Evolutionary conservation across 2,888 invertebrate species (phyloP), one percentile per base, ranked within the genome.

Genomic region (Nasonovia ribisnigri): DNA sequence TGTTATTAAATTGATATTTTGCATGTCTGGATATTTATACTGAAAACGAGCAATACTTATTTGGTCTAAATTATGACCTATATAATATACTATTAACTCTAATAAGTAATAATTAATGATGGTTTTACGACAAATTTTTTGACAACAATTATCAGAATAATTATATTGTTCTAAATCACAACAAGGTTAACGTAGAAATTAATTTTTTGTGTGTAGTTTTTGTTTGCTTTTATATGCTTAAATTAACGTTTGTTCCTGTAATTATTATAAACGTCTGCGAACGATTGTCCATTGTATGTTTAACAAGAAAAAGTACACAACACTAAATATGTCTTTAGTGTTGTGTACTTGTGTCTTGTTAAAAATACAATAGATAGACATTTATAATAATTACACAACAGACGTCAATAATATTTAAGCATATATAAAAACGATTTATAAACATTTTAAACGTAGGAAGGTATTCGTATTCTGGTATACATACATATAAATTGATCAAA

Each of bases 331-430:
- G 36, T 77, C 36, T 36, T 36, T 36, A 42, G 3, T 77, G 77
- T 8, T 57, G 57, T 57, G 26, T 57, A 57, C 20, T 36, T 77
- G 36, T 77, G 20, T 77, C 36, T 77, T 77, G 36, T 77, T 77
- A 77, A 77, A 36, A 54, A 57, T 54, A 48, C 36, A 36, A 54
- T 77, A 54, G 54, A 20, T 54, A 77, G 36, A 77, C 67, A 67
- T 67, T 67, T 67, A 67, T 67, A 67, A 67, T 67, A n/a, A 67
- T 67, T 67, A 67, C 67, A 16, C 67, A 67, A 67, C n/a, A n/a
- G n/a, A n/a, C 67, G n/a, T 67, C n/a, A 67, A 60, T 60, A 29
- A n/a, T 67, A 67, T 67, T 67, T 67, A n/a, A 60, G 29, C 36
- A 77, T 36, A 77, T 20, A 77, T 77, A 77, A 36, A 77, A 77